These are phyloP conservation scores for Pantherophis vulpinus DNA, from an alignment of 2,797 vertebrate species.

Conservation along the genomic window DNA sequence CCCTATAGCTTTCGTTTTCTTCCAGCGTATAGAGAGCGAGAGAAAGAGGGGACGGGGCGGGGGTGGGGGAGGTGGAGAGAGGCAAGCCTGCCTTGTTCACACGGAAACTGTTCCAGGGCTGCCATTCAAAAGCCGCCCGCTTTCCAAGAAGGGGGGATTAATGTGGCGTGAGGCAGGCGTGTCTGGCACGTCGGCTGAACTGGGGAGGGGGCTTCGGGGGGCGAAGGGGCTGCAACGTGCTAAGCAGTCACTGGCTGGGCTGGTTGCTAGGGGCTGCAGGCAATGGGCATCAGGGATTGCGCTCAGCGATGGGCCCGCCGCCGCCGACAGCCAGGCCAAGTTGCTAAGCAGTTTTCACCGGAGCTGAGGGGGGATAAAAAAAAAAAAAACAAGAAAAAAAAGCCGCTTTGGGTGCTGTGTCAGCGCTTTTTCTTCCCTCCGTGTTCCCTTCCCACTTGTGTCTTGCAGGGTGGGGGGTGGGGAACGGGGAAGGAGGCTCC, in stretches of 20 bases:
- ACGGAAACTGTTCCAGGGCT: slow-evolving; percentile 19
- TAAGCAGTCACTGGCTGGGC: not conserved
- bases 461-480: not conserved
- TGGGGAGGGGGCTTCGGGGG: not conserved
- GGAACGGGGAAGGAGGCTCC: not conserved
- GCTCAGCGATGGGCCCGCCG: not conserved
- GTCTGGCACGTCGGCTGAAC: slow-evolving; percentile 18
- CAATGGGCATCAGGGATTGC: not conserved
- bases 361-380: not conserved
- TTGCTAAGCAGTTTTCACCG: slow-evolving; percentile 32
- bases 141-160: slow-evolving; percentile 9
- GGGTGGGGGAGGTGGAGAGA: not conserved
- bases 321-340: not conserved
- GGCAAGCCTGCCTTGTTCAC: slow-evolving; percentile 26
- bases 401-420: slow-evolving; percentile 16
- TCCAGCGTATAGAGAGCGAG: slow-evolving; percentile 6
- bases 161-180: slow-evolving; percentile 4
- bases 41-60: not conserved
- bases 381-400: not conserved
- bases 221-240: not conserved
- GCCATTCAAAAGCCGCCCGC: not conserved
- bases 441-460: not conserved
- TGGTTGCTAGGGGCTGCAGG: slow-evolving; percentile 25
- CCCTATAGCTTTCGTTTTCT: slow-evolving; percentile 3
- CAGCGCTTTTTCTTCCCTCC: not conserved